Evolutionary conservation across 2,888 invertebrate species (phyloP).

Genomic region (Autographa gamma): DNA sequence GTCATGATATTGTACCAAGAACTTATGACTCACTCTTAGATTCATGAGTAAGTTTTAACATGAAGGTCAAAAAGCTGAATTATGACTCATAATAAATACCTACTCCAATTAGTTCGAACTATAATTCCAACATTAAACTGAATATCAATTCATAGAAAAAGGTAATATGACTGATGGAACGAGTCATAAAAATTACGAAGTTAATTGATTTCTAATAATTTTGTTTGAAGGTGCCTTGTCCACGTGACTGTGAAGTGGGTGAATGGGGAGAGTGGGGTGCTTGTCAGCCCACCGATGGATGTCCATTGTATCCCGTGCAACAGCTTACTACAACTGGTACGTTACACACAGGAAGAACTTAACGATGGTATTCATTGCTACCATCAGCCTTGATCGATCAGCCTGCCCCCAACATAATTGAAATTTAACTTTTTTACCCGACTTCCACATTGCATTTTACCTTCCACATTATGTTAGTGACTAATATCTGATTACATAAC

Average conservation of each 20-base stretch:
- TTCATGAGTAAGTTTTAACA: not conserved
- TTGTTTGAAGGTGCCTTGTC: slow-evolving; percentile 86
- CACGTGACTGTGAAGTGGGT: slow-evolving; percentile 89
- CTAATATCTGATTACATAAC: no score
- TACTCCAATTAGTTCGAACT: not conserved
- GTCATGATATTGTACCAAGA: not conserved
- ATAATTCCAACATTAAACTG: not conserved
- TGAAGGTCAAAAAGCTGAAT: not conserved
- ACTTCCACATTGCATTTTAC: no score
- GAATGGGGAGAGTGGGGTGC: slow-evolving; percentile 90
- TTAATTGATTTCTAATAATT: not conserved
- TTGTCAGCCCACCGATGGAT: slow-evolving; percentile 88
- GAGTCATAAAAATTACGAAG: not conserved
- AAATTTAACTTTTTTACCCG: no score
- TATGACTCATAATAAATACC: not conserved
- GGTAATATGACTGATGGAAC: not conserved
- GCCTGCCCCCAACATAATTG: no score
- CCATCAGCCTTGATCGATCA: no score
- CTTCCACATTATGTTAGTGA: no score
- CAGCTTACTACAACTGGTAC: slow-evolving; percentile 85
- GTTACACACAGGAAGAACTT: no score
- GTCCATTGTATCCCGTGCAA: slow-evolving; percentile 85
- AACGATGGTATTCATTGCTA: no score
- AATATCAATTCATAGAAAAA: not conserved
- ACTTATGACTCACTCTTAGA: not conserved